phyloP scores from a whole-genome alignment of 2,888 invertebrate genomes.

The Orthonychiurus folsomi region DNA sequence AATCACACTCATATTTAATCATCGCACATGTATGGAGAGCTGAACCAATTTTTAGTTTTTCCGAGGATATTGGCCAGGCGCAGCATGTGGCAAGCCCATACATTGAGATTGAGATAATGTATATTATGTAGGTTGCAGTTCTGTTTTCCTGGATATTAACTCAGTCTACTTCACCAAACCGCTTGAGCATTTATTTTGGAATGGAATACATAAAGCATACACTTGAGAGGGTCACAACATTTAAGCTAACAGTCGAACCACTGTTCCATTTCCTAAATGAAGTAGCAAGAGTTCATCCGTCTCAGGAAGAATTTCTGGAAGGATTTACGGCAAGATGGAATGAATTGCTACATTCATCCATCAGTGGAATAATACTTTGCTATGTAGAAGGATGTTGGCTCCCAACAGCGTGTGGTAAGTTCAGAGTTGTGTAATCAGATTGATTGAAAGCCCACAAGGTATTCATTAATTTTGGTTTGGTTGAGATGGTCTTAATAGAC shows the following conservation, averaged over 20 bases:
- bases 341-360: not conserved
- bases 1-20: no score
- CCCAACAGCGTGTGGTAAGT: not conserved
- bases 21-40: no score
- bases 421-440: not conserved
- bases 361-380: not conserved
- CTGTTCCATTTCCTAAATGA: not conserved
- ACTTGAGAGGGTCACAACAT: not conserved
- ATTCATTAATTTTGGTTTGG: not conserved
- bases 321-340: not conserved
- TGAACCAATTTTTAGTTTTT: no score
- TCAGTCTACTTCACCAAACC: no score
- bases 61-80: no score
- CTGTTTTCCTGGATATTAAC: no score
- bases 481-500: not conserved
- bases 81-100: no score
- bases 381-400: not conserved
- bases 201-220: slow-evolving; percentile 2
- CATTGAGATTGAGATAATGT: no score
- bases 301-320: not conserved
- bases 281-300: not conserved
- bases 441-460: not conserved
- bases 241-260: not conserved
- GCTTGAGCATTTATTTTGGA: no score
- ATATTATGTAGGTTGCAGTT: no score